phyloP scores from a whole-genome alignment of 2,797 vertebrate genomes.

The Apodemus agrarius region DNA sequence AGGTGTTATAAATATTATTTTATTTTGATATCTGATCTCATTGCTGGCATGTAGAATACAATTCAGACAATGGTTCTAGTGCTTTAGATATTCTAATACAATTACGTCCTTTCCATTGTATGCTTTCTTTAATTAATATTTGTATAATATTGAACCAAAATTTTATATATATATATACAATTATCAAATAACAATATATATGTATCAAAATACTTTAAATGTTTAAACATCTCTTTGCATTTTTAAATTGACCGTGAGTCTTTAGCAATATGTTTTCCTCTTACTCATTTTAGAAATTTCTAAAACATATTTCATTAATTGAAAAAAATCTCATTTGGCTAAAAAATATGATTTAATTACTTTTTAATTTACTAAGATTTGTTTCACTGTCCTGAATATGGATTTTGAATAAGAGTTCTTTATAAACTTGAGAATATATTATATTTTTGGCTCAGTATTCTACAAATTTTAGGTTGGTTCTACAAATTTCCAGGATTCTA shows the following conservation, averaged over 20 bases:
- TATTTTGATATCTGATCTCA: background rate
- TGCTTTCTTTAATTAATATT: too few species aligned
- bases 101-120: too few species aligned
- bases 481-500: background rate
- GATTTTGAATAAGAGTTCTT: background rate
- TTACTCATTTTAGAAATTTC: background rate
- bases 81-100: background rate
- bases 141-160: too few species aligned
- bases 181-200: too few species aligned
- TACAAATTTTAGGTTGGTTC: background rate
- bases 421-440: background rate
- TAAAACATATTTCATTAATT: background rate
- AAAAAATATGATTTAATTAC: background rate
- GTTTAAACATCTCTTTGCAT: background rate
- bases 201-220: background rate
- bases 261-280: background rate
- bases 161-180: too few species aligned
- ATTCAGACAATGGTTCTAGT: background rate
- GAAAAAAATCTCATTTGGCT: background rate
- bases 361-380: background rate
- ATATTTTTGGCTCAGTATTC: background rate
- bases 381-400: background rate
- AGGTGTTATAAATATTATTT: background rate
- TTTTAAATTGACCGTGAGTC: background rate
- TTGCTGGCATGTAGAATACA: background rate